Base-by-base conservation (phyloP, 2,113 vertebrate genomes). In the Myodes glareolus region DNA sequence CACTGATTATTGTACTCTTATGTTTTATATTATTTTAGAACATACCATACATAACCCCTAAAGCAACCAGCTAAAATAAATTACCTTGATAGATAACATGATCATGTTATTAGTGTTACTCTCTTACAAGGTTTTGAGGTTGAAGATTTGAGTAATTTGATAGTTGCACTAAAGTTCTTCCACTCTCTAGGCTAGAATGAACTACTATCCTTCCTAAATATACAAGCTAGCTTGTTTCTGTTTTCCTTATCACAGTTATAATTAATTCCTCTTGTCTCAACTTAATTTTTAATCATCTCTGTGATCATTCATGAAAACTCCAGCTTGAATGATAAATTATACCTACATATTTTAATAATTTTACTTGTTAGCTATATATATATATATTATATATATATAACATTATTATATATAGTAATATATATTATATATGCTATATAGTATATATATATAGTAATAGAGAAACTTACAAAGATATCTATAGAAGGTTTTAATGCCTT, bases 351-450 rank as follows among this genome's bases (percentile, higher is more conserved):
- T 68, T 80, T 95, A 77, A 39, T 89, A 91, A 31, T 17, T 4
- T 80, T 87, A 92, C 76, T 94, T 63, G 73, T 17, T 73, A 85
- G 78, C 29, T 14, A 78, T 16, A 90, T 82, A 96, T 90, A 88
- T 96, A 94, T 21, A 21, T 14, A 78, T 16, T 90, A 88, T 96
- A 94, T 17, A 77, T 25, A 90, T 89, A 96, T 92, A 88, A 96
- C 93, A 90, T 45, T n/a, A n/a, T n/a, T 14, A 78, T 16, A 90
- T 82, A 96, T 90, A 88, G n/a, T n/a, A n/a, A n/a, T 96, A 94
- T 21, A 21, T 14, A 78, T 16, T 90, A 88, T 96, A n/a, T n/a
- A n/a, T n/a, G n/a, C n/a, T n/a, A n/a, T n/a, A n/a, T n/a, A n/a
- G n/a, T 16, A 90, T 82, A 96, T 90, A 88, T 96, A 94, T 21